A percentile compares a stretch with the other conserved stretches of the same genome.
phyloP scores from a whole-genome alignment of 2,113 vertebrate genomes.

The Megaceryle maxima region DNA sequence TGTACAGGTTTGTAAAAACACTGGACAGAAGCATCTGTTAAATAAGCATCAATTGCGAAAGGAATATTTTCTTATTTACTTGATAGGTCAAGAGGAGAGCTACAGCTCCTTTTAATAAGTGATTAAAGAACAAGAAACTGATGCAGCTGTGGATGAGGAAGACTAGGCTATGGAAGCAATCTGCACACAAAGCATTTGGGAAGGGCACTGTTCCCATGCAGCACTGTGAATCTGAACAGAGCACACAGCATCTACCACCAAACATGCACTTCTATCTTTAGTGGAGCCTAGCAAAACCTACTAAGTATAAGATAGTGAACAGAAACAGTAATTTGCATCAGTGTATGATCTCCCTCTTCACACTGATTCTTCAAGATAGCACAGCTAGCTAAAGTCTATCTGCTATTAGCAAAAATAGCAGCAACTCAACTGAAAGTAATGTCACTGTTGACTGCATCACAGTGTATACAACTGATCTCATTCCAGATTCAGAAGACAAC shows the following conservation, averaged over 20 bases:
- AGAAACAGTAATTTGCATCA: constrained; percentile 15
- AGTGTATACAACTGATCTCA: not conserved
- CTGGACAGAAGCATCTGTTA: not conserved
- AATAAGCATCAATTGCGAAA: not conserved
- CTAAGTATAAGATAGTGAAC: not conserved
- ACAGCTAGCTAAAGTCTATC: not conserved
- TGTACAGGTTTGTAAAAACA: not conserved
- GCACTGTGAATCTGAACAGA: not conserved
- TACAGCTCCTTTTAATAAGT: too few species aligned
- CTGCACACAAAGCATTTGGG: rapidly evolving
- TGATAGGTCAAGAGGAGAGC: too few species aligned
- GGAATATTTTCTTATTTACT: too few species aligned
- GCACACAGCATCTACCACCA: not conserved
- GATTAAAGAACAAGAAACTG: not conserved
- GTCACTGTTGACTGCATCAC: constrained; percentile 16
- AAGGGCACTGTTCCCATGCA: not conserved
- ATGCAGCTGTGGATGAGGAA: not conserved
- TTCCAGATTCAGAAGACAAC: not conserved
- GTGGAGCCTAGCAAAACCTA: not conserved
- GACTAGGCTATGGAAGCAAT: not conserved
- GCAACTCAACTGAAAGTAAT: constrained; percentile 12
- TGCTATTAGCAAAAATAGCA: constrained; percentile 32
- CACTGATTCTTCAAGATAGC: not conserved
- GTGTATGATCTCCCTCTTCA: not conserved
- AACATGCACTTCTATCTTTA: not conserved